Percentiles rank a stretch among this genome's conserved stretches.
These are phyloP conservation scores for Agonopterix subpropinquella DNA, from an alignment of 2,888 invertebrate genomes.

Conservation along the genomic window DNA sequence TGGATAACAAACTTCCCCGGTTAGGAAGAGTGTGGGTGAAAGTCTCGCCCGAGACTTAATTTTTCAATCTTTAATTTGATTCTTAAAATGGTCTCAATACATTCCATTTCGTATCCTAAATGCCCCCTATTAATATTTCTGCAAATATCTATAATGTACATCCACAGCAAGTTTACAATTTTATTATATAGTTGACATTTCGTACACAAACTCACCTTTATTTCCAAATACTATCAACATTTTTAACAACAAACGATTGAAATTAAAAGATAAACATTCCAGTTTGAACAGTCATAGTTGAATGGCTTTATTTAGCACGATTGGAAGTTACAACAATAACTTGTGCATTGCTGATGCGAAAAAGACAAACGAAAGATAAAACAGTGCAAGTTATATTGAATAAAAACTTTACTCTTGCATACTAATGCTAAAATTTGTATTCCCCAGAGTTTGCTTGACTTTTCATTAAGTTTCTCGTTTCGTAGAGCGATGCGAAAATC, in stretches of 20 bases:
- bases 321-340: constrained; percentile 40
- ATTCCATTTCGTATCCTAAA: no score
- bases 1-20: no score
- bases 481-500: constrained; percentile 61
- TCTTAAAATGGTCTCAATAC: no score
- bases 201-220: no score
- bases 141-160: background rate
- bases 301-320: constrained; percentile 31
- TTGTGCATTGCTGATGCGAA: constrained; percentile 51
- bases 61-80: no score
- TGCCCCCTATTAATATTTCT: background rate
- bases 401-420: constrained; percentile 73
- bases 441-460: constrained; percentile 70
- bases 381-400: constrained; percentile 69
- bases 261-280: constrained; percentile 29
- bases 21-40: no score
- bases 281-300: constrained; percentile 7
- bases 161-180: no score
- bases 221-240: background rate
- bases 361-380: constrained; percentile 63
- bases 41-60: no score
- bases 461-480: constrained; percentile 68
- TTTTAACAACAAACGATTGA: constrained; percentile 10
- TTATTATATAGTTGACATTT: no score
- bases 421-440: constrained; percentile 71